Percentiles rank a stretch among this genome's conserved stretches.
Evolutionary conservation across 1,140 invertebrate genomes (phyloP).

Genomic region (Cardiocondyla obscurior): DNA sequence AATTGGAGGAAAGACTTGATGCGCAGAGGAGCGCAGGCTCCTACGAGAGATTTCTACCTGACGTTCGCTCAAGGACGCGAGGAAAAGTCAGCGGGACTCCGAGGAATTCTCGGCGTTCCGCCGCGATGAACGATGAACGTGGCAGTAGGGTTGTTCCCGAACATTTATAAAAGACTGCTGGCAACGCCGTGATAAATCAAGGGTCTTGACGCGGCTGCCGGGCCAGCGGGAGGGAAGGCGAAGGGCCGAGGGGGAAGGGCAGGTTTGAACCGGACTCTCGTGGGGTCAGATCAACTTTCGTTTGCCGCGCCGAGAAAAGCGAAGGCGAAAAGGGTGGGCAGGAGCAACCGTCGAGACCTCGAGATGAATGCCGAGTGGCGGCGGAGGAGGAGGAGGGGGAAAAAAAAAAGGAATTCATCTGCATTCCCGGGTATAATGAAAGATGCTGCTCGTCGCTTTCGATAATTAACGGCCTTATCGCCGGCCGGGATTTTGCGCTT

Average conservation of each 20-base stretch:
- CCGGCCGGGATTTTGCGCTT: slow-evolving; percentile 4
- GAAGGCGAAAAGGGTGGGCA: slow-evolving; percentile 26
- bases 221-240: neutral
- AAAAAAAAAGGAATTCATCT: slow-evolving; percentile 64
- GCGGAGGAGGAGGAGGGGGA: too few relatives aligned
- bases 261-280: slow-evolving; percentile 63
- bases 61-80: slow-evolving; percentile 47
- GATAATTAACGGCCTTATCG: slow-evolving; percentile 66
- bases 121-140: slow-evolving; percentile 71
- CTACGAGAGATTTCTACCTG: slow-evolving; percentile 32
- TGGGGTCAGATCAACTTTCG: slow-evolving; percentile 70
- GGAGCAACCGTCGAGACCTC: slow-evolving; percentile 45
- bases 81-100: slow-evolving; percentile 72
- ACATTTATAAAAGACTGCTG: slow-evolving; percentile 75
- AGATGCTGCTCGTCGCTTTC: slow-evolving; percentile 53
- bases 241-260: neutral
- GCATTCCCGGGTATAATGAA: slow-evolving; percentile 65
- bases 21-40: neutral
- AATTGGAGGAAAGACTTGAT: slow-evolving; percentile 49
- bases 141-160: slow-evolving; percentile 69
- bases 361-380: slow-evolving; percentile 63
- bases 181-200: slow-evolving; percentile 78
- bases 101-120: slow-evolving; percentile 45
- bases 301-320: slow-evolving; percentile 35
- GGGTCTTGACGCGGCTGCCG: slow-evolving; percentile 23